Conservation (phyloP, 2,888 invertebrate species). For the Ochropleura leucogaster region DNA sequence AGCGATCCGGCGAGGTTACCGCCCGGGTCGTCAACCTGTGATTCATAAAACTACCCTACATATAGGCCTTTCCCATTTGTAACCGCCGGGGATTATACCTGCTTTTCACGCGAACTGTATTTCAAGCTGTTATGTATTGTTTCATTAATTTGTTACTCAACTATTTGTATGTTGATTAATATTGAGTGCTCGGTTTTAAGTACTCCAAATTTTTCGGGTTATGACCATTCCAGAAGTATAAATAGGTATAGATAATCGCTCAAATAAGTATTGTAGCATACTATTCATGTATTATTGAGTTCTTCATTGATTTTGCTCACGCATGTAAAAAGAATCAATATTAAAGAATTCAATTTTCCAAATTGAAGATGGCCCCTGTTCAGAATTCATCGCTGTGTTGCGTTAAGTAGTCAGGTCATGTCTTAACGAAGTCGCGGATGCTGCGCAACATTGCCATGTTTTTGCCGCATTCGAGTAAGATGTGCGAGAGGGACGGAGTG, state of each 20-base stretch:
- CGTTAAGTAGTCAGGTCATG: constrained; percentile 67
- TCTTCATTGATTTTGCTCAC: neutral
- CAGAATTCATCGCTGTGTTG: constrained; percentile 44
- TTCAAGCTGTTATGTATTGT: constrained; percentile 54
- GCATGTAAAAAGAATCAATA: neutral
- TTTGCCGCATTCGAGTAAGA: constrained; percentile 87
- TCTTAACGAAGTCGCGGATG: constrained; percentile 74
- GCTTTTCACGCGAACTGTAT: constrained; percentile 69
- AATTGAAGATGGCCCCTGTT: constrained; percentile 8
- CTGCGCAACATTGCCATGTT: constrained; percentile 79
- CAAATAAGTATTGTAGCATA: neutral
- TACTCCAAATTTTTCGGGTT: neutral
- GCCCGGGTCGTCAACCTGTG: constrained; percentile 80
- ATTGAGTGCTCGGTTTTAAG: neutral
- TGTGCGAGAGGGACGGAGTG: constrained; percentile 74
- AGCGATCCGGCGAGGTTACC: constrained; percentile 70
- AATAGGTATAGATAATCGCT: neutral
- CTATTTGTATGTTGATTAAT: constrained; percentile 53
- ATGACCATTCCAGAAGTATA: neutral
- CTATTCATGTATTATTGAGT: neutral
- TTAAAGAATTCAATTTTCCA: constrained; percentile 20
- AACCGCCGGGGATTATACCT: constrained; percentile 70
- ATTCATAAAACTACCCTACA: constrained; percentile 82
- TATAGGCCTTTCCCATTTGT: constrained; percentile 78
- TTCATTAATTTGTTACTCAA: constrained; percentile 62